These are phyloP conservation scores for Aphis gossypii DNA, from an alignment of 1,140 invertebrate species.

Conservation along the genomic window DNA sequence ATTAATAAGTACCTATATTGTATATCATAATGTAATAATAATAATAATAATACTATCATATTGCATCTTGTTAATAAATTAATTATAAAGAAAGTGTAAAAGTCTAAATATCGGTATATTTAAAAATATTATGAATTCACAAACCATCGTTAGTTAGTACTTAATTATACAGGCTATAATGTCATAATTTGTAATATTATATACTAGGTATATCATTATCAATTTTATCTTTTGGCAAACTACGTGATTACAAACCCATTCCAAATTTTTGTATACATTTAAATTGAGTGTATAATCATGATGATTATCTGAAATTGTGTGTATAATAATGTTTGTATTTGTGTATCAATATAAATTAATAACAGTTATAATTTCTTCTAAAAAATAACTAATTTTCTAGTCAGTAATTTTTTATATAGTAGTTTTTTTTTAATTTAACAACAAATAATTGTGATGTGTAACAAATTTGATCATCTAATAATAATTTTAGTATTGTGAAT, in stretches of 20 bases:
- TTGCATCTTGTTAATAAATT: too few relatives aligned
- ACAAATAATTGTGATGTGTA: not conserved
- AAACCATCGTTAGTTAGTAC: not conserved
- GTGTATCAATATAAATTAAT: not conserved
- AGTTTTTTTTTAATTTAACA: not conserved
- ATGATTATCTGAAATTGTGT: not conserved
- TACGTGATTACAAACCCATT: not conserved
- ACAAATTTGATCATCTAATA: not conserved
- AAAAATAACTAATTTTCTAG: conserved; percentile 21
- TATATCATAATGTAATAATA: too few relatives aligned
- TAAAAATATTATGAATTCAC: not conserved
- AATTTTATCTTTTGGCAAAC: not conserved
- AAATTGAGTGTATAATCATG: not conserved
- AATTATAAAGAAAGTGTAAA: too few relatives aligned
- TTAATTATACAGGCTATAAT: not conserved
- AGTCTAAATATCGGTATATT: not conserved
- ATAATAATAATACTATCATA: too few relatives aligned
- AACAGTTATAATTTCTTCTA: not conserved
- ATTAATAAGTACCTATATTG: too few relatives aligned
- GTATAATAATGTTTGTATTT: not conserved
- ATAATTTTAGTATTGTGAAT: not conserved
- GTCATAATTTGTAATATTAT: not conserved
- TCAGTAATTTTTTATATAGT: not conserved
- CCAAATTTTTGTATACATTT: not conserved
- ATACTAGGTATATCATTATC: not conserved